phyloP scores from a whole-genome alignment of 2,113 vertebrate species.

The Neolamprologus modestus region DNA sequence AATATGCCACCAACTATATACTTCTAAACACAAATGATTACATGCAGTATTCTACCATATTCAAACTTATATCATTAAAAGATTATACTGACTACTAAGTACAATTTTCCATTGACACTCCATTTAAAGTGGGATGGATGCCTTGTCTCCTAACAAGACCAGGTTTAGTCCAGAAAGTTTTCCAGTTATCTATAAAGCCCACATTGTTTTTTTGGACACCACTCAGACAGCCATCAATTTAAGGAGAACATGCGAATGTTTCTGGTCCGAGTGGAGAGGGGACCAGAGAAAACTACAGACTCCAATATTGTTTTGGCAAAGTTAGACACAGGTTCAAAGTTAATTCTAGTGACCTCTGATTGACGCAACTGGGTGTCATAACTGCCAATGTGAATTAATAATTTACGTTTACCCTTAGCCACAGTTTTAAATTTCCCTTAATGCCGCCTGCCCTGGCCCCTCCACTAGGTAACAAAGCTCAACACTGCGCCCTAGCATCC shows the following conservation, averaged over 20 bases:
- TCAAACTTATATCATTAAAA: too few species aligned
- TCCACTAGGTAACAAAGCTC: not conserved
- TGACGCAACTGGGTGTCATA: not conserved
- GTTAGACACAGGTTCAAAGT: not conserved
- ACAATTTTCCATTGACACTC: not conserved
- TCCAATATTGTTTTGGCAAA: not conserved
- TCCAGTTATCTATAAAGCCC: not conserved
- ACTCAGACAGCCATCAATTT: not conserved
- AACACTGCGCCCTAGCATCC: too few species aligned
- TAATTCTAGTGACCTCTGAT: not conserved
- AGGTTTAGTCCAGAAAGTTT: not conserved
- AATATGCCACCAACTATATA: too few species aligned
- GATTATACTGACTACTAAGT: too few species aligned
- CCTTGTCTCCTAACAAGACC: not conserved
- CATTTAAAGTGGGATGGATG: not conserved
- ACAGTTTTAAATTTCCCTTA: not conserved
- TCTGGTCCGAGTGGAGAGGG: not conserved
- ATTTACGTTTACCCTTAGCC: not conserved
- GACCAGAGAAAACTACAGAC: not conserved
- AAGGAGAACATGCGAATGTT: not conserved
- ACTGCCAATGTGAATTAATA: not conserved
- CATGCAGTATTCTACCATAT: too few species aligned
- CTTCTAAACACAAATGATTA: too few species aligned
- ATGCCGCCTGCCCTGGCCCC: not conserved
- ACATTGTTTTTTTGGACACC: not conserved